Evolutionary conservation across 2,797 vertebrate genomes (phyloP).

Genomic region (Enteromius treurensis): DNA sequence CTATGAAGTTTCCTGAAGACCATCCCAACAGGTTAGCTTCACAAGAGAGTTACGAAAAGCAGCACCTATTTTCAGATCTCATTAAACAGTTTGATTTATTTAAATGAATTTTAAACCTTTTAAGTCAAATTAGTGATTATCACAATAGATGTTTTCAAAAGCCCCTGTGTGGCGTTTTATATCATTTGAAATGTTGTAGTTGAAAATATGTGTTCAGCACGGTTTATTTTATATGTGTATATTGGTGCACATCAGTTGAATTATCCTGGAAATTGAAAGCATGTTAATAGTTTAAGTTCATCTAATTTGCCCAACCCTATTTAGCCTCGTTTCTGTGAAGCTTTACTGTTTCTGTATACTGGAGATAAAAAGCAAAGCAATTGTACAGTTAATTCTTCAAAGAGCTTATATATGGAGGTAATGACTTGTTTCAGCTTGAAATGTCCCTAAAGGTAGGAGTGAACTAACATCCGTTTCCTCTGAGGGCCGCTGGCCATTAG

Average conservation of each 20-base stretch:
- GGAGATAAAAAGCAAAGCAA: neutral
- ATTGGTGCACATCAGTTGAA: neutral
- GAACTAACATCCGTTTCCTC: slow-evolving; percentile 7
- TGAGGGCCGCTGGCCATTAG: slow-evolving; percentile 52
- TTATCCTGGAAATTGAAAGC: neutral
- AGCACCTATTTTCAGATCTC: neutral
- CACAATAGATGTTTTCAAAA: neutral
- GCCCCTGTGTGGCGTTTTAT: neutral
- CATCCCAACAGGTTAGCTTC: neutral
- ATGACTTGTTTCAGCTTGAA: neutral
- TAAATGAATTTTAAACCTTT: neutral
- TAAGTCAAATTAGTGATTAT: neutral
- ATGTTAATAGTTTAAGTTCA: neutral
- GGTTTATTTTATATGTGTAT: neutral
- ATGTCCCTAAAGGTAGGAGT: slow-evolving; percentile 1
- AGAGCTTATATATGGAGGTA: neutral
- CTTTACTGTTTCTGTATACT: neutral
- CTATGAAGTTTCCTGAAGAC: neutral
- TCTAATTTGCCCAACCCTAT: neutral
- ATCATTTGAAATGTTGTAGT: neutral
- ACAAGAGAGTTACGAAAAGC: neutral
- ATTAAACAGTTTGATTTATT: neutral
- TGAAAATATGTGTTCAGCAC: neutral
- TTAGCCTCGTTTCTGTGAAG: neutral
- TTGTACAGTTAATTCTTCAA: neutral